Evolutionary conservation across 2,888 invertebrate genomes (phyloP), one percentile per base, ranked within the genome.

Genomic region (Conus canariensis): DNA sequence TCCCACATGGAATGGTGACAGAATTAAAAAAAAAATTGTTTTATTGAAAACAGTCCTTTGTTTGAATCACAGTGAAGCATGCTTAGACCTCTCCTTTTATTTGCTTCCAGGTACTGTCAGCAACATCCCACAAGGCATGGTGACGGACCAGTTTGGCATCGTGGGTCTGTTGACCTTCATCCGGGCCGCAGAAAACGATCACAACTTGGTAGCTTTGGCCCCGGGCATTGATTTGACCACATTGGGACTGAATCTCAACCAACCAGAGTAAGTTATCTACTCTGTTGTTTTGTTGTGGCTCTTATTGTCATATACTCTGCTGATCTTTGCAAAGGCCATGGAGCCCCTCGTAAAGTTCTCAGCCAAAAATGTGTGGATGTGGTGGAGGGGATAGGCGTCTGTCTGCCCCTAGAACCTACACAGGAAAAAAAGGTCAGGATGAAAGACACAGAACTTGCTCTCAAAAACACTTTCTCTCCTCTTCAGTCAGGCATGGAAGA

Each of bases 91-190:
- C 30, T 30, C 30, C 74, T 74, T n/a, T 10, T n/a, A 10, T 22
- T 74, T n/a, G 8, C 25, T n/a, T 64, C 3, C 10, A 98, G 98
- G 99, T 95, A 98, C 98, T 97, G 99, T 99, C 95, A 98, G 99
- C 96, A 99, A 99, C 97, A 99, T 99, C 97, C 99, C 99, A 92
- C 98, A 98, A 94, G 98, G 98, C 96, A 99, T 99, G 99, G 98
- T 99, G 93, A 98, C 98, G 95, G 99, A 99, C 97, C 99, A 99
- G 97, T 99, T 99, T 97, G 99, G 99, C 95, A 99, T 99, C 97
- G 99, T 99, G 93, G 99, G 99, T 87, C 97, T 99, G 94, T 97
- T 99, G 96, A 99, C 99, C 94, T 99, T 99, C 97, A 99, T 99
- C 94, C 97, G 99, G 96, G 99, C 99, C 93, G 99, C 99, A 92